Conservation (phyloP, 2,113 vertebrate species). For the Telmatochromis sp. region DNA sequence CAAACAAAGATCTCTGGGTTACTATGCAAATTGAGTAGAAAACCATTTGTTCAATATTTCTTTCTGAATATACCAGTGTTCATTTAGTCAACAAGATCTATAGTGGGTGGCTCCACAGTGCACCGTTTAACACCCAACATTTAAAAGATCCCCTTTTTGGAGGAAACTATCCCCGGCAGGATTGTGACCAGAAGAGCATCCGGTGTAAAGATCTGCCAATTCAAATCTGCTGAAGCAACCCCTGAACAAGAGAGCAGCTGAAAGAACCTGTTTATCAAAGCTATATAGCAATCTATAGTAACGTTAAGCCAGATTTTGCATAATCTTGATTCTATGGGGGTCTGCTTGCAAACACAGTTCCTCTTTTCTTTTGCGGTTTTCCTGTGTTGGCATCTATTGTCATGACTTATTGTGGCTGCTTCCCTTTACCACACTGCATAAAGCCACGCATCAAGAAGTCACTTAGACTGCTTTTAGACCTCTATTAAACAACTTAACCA, state of each 20-base stretch:
- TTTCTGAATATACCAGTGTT: not conserved
- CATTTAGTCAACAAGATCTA: not conserved
- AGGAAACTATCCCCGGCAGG: not conserved
- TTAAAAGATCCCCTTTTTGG: not conserved
- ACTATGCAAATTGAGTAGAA: not conserved
- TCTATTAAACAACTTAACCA: not conserved
- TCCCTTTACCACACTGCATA: not conserved
- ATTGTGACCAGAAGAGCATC: not conserved
- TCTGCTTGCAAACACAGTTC: not conserved
- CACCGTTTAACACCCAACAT: not conserved
- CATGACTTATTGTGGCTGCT: not conserved
- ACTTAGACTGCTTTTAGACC: not conserved
- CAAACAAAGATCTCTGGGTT: not conserved
- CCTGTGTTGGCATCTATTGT: not conserved
- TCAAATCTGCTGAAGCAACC: not conserved
- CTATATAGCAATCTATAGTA: not conserved
- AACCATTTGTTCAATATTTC: not conserved
- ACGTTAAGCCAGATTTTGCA: not conserved
- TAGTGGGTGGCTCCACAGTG: not conserved
- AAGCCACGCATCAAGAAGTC: not conserved
- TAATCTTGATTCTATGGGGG: not conserved
- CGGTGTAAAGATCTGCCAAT: not conserved
- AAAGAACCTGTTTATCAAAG: not conserved
- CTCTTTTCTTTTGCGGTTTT: not conserved
- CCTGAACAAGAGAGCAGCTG: not conserved